Percentiles rank a stretch among this genome's conserved stretches.
phyloP scores from a whole-genome alignment of 1,140 invertebrate species.

The Orius insidiosus region DNA sequence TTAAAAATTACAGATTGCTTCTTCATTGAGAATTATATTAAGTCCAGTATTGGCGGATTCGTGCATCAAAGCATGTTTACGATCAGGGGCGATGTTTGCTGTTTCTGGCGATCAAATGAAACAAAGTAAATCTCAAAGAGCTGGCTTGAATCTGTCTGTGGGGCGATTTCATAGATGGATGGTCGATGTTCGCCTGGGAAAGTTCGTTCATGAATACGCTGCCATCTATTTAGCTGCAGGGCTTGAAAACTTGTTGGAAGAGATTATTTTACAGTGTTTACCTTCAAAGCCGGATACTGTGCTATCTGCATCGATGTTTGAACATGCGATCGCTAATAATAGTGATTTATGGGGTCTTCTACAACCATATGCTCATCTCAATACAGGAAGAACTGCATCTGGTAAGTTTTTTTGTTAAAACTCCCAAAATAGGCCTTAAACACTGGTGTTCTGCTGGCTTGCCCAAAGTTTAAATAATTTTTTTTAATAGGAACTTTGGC shows the following conservation, averaged over 20 bases:
- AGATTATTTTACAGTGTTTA: slow-evolving; percentile 59
- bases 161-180: slow-evolving; percentile 81
- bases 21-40: slow-evolving; percentile 65
- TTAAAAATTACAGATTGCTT: slow-evolving; percentile 29
- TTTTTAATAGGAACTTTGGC: slow-evolving; percentile 36
- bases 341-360: slow-evolving; percentile 74
- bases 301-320: slow-evolving; percentile 55
- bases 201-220: slow-evolving; percentile 60
- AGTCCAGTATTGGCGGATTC: slow-evolving; percentile 73
- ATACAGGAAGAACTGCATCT: slow-evolving; percentile 68
- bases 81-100: slow-evolving; percentile 76
- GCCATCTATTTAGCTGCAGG: slow-evolving; percentile 77
- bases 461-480: slow-evolving; percentile 1
- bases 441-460: too few relatives aligned
- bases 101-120: slow-evolving; percentile 64
- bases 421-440: too few relatives aligned
- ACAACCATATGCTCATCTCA: slow-evolving; percentile 74
- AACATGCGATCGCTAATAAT: slow-evolving; percentile 69
- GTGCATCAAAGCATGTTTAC: slow-evolving; percentile 71
- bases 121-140: slow-evolving; percentile 64
- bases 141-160: slow-evolving; percentile 64
- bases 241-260: slow-evolving; percentile 74
- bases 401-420: slow-evolving; percentile 25
- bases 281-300: slow-evolving; percentile 43
- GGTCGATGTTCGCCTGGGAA: slow-evolving; percentile 65